Conservation (phyloP, 2,113 vertebrate species). For the Mus spicilegus region DNA sequence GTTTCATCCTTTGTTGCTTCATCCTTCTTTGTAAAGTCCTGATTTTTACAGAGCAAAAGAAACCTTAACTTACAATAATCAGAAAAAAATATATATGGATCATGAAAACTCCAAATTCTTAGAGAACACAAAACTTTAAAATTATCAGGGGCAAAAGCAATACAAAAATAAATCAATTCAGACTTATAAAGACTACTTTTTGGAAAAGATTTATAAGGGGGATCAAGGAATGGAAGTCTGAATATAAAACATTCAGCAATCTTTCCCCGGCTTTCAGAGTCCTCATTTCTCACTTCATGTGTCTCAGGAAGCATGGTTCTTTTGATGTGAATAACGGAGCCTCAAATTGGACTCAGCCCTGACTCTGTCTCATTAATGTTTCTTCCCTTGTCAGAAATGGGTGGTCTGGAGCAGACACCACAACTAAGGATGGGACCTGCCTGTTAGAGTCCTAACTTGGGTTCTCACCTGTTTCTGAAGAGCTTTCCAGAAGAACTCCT, state of each 20-base stretch:
- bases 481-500: not conserved
- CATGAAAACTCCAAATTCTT: conserved; percentile 67
- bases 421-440: not conserved
- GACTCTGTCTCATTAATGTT: conserved; percentile 48
- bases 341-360: conserved; percentile 36
- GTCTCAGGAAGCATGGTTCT: conserved; percentile 60
- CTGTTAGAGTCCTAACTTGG: not conserved
- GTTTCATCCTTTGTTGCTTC: conserved; percentile 55
- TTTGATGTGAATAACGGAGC: conserved; percentile 68
- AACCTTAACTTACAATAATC: conserved; percentile 59
- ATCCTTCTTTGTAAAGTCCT: conserved; percentile 53
- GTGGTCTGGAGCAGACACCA: not conserved
- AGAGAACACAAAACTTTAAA: conserved; percentile 69
- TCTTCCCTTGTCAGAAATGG: conserved; percentile 47
- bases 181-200: conserved; percentile 53
- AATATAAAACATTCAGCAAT: conserved; percentile 68
- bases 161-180: conserved; percentile 71
- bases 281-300: conserved; percentile 59
- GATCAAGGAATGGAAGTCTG: conserved; percentile 27
- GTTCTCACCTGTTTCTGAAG: not conserved
- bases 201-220: conserved; percentile 62
- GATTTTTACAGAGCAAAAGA: conserved; percentile 64
- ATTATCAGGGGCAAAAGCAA: conserved; percentile 46
- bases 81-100: conserved; percentile 56
- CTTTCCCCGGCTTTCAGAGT: conserved; percentile 47